Evolutionary conservation across 2,797 vertebrate genomes (phyloP).

Genomic region (Vultur gryphus): DNA sequence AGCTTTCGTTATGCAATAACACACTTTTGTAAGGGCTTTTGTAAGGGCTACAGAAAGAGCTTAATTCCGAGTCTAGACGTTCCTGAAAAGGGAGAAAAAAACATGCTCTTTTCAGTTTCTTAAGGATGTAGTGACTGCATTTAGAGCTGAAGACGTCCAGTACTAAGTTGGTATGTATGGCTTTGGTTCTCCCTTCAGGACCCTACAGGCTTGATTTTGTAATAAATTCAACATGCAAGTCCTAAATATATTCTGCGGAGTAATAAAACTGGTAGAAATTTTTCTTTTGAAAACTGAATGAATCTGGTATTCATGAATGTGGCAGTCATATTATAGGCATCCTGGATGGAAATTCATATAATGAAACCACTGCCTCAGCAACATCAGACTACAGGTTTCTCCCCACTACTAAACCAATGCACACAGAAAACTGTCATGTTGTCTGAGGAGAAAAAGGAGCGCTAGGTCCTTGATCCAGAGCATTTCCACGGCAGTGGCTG

Average conservation of each 20-base stretch:
- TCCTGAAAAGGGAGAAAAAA: constrained; percentile 18
- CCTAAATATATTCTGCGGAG: background rate
- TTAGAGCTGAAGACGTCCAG: background rate
- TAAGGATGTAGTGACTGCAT: background rate
- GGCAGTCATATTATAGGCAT: background rate
- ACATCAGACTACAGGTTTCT: background rate
- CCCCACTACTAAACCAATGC: background rate
- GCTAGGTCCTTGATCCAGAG: background rate
- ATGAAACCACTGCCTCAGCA: background rate
- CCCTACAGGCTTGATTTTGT: background rate
- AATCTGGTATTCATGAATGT: background rate
- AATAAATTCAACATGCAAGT: background rate
- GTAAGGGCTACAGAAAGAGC: constrained; percentile 26
- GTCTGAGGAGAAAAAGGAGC: background rate
- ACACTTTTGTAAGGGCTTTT: constrained; percentile 43
- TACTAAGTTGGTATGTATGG: background rate
- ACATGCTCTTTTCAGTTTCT: background rate
- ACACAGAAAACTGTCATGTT: background rate
- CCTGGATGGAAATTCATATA: background rate
- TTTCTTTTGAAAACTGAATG: background rate
- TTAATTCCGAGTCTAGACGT: constrained; percentile 67
- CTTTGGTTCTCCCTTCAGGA: background rate
- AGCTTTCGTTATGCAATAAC: constrained; percentile 55
- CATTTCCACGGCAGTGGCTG: background rate
- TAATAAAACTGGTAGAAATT: background rate